Evolutionary conservation across 2,888 invertebrate genomes (phyloP).

Genomic region (Dryocosmus kuriphilus): DNA sequence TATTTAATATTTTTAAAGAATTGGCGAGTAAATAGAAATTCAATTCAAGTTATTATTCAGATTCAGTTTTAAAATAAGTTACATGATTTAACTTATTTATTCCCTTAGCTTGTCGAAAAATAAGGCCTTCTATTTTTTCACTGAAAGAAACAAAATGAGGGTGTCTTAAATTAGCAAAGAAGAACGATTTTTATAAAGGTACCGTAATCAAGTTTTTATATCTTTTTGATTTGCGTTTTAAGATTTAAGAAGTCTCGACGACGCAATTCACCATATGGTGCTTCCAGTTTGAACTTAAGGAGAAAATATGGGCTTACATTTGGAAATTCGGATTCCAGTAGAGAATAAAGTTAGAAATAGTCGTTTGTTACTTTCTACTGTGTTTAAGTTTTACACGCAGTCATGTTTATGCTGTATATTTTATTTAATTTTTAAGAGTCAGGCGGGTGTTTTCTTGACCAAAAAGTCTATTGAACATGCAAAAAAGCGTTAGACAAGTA

Average conservation of each 20-base stretch:
- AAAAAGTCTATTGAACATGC: not conserved
- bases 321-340: conserved; percentile 2
- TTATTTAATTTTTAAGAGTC: conserved; percentile 14
- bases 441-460: not conserved
- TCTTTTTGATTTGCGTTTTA: not conserved
- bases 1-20: no score
- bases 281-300: conserved; percentile 20
- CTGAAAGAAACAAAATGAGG: not conserved
- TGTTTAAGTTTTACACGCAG: conserved; percentile 13
- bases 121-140: not conserved
- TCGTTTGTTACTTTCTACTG: conserved; percentile 13
- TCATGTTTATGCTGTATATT: conserved; percentile 20
- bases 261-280: conserved; percentile 11
- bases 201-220: not conserved
- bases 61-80: no score
- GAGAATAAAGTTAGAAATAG: not conserved
- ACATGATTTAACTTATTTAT: no score
- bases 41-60: no score
- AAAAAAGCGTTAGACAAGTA: not conserved
- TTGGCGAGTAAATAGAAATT: no score
- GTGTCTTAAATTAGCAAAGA: not conserved
- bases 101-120: not conserved
- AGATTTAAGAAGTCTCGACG: not conserved
- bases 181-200: not conserved
- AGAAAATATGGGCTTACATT: conserved; percentile 16